Evolutionary conservation across 2,797 vertebrate genomes (phyloP), one percentile per base, ranked within the genome.

Genomic region (Alfaro cultratus): DNA sequence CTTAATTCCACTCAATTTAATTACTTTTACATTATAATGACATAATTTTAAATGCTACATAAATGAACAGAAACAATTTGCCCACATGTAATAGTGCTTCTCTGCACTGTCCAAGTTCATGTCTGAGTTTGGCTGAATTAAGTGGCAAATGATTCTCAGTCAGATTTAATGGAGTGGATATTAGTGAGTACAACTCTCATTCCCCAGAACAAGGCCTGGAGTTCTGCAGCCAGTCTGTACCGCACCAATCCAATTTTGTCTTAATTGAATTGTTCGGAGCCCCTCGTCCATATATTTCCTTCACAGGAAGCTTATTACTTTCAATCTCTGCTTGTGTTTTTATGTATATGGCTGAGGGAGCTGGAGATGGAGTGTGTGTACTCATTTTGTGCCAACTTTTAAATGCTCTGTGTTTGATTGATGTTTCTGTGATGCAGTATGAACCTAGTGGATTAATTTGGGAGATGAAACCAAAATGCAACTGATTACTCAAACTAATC

Each of bases 241-340:
- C 11, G 85, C 90, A 87, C 90, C 93, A 89, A 93, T 93, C 92
- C 91, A 92, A 92, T 94, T 93, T 93, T 55, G 78, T 60, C 89
- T 85, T 94, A 93, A 94, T 93, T 91, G 87, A 94, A 94, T 93
- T 93, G 88, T 91, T 91, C 88, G 84, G 83, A 82, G 78, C 49
- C 62, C 70, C 85, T 89, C 88, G 87, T 89, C 88, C 89, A 92
- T 94, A 90, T 85, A 91, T 89, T 91, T 91, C 83, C 70, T 87
- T 77, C 55, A 72, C 57, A 21, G 77, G 87, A 90, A 80, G 83
- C 78, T 29, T 88, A 86, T 87, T 90, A 86, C 83, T 84, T 79
- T 81, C 49, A 4, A 57, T 67, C 46, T 80, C 46, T 77, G 76
- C 79, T 80, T 85, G 79, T 80, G 81, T 85, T 82, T 80, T 29